Base-by-base conservation (phyloP, 2,797 vertebrate genomes). In the Sphenopsis melanotis region DNA sequence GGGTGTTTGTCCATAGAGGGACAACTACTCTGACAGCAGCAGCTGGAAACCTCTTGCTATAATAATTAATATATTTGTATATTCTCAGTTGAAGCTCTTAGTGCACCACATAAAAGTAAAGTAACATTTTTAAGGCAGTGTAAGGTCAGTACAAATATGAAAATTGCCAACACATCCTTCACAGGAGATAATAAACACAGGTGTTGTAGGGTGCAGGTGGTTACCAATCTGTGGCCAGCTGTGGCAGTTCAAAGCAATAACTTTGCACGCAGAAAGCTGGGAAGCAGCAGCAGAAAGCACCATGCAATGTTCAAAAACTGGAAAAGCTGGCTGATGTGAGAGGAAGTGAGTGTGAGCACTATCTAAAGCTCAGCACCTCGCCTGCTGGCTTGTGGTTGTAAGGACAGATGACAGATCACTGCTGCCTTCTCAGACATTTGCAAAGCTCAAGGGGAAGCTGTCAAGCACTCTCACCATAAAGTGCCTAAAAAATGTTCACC, bases 211-310 rank as follows among this genome's bases (percentile, higher is more conserved):
- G 52, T 37, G 55, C 63, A 70, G 59, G 37, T 1, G 12, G 24
- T 42, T 46, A 60, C n/a, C 59, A 78, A 32, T 39, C 30, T 12
- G 23, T 75, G 59, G 42, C 46, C 59, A 52, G 36, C 17, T 19
- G 1, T 37, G n/a, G 36, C 24, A 32, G 21, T 16, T 81, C 11
- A 64, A 65, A 79, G 69, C 41, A 36, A 36, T 8, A 91, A 69
- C 36, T 57, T 41, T 32, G 32, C 1, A 0, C 22, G n/a, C 0
- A 1, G 30, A 79, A 71, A 82, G 42, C 27, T 34, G 76, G 8
- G 37, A 71, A 70, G 61, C 30, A 66, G 78, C 42, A 66, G 36
- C 23, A 72, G 59, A 36, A 75, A 53, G 30, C 0, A 0, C 32
- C 5, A 10, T 3, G 39, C 10, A 32, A 16, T 24, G n/a, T 21